Percentiles rank a stretch among this genome's conserved stretches.
These are phyloP conservation scores for Cephus pygmeus DNA, from an alignment of 2,888 invertebrate species.

Conservation along the genomic window DNA sequence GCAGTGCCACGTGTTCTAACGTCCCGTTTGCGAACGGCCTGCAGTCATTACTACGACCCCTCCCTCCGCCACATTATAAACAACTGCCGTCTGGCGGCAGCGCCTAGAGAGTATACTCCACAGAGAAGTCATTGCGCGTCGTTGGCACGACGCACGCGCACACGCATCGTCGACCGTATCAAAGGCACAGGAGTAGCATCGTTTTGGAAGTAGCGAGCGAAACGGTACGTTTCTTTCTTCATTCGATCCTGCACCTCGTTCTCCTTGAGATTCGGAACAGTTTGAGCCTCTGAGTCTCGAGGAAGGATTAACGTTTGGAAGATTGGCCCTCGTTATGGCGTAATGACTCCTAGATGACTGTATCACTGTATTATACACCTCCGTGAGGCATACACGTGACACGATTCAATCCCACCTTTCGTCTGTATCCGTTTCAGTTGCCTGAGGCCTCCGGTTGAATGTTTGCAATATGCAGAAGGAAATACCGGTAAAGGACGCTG, in stretches of 20 bases:
- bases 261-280: not conserved
- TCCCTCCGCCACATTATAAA: too few species aligned
- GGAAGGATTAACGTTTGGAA: not conserved
- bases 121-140: not conserved
- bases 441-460: not conserved
- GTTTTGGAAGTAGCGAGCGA: not conserved
- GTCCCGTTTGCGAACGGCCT: not conserved
- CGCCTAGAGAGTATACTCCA: not conserved
- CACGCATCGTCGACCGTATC: not conserved
- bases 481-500: not conserved
- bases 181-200: not conserved
- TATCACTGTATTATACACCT: not conserved
- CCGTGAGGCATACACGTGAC: not conserved
- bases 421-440: not conserved
- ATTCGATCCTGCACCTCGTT: not conserved
- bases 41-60: too few species aligned
- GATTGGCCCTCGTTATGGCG: not conserved
- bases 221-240: not conserved
- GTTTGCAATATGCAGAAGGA: not conserved
- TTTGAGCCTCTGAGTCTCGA: not conserved
- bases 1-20: conserved; percentile 2
- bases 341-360: not conserved
- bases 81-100: not conserved
- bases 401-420: not conserved
- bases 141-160: not conserved